phyloP scores from a whole-genome alignment of 35 echinoderm and acorn worm genomes.

The Apostichopus japonicus region DNA sequence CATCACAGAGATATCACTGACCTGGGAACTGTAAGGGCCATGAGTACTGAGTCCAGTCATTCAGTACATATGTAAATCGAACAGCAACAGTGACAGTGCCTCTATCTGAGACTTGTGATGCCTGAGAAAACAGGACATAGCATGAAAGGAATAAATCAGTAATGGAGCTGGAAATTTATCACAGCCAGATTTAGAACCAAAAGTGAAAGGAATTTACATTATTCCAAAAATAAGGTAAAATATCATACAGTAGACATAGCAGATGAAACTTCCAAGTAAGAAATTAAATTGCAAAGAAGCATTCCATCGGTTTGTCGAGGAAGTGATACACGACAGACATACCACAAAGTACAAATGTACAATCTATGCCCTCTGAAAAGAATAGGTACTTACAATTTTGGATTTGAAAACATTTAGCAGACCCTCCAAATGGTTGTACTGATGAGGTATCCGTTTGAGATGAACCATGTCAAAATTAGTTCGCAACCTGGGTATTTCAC shows the following conservation, averaged over 20 bases:
- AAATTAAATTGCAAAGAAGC: no score
- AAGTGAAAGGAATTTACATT: no score
- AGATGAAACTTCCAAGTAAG: no score
- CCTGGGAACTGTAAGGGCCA: slow-evolving; percentile 85
- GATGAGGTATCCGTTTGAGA: slow-evolving; percentile 76
- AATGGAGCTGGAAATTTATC: no score
- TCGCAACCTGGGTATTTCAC: slow-evolving; percentile 77
- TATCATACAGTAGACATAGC: no score
- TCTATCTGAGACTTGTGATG: slow-evolving; percentile 63
- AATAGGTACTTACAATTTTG: slow-evolving; percentile 75
- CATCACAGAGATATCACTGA: slow-evolving; percentile 25
- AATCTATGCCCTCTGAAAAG: no score
- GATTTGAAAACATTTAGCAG: slow-evolving; percentile 93
- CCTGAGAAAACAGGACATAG: slow-evolving; percentile 47
- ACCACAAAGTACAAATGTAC: no score
- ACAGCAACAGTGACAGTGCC: slow-evolving; percentile 82
- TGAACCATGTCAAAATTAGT: slow-evolving; percentile 98
- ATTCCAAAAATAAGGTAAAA: no score
- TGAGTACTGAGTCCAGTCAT: slow-evolving; percentile 96
- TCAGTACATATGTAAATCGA: slow-evolving; percentile 92
- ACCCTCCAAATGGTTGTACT: slow-evolving; percentile 87
- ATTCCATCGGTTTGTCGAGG: no score
- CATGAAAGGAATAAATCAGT: no score
- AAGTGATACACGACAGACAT: no score
- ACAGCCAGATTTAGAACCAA: no score